Conservation (phyloP, 2,797 vertebrate genomes). For the Periophthalmus magnuspinnatus region DNA sequence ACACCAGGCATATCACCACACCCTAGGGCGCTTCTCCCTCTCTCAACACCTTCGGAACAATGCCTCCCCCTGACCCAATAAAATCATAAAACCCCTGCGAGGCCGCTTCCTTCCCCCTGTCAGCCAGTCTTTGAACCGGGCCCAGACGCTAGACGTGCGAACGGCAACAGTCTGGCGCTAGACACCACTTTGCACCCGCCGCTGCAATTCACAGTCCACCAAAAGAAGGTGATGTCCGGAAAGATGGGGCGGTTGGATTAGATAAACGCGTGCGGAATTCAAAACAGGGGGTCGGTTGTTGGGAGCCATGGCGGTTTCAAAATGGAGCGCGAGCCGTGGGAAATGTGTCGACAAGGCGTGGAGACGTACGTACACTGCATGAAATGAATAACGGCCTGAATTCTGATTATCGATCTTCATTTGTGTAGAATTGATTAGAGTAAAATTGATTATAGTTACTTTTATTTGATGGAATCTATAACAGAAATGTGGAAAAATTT, state of each 20-base stretch:
- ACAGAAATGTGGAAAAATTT: no score
- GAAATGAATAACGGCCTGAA: not conserved
- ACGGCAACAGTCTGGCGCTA: conserved; percentile 73
- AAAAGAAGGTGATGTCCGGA: conserved; percentile 43
- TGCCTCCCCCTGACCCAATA: conserved; percentile 75
- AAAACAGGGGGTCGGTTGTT: conserved; percentile 27
- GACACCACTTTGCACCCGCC: conserved; percentile 64
- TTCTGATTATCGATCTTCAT: no score
- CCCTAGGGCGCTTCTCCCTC: not conserved
- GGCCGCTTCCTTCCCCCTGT: conserved; percentile 51
- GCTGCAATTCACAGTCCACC: conserved; percentile 57
- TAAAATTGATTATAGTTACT: no score
- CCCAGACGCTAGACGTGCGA: conserved; percentile 69
- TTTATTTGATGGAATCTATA: no score
- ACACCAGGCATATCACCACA: conserved; percentile 39
- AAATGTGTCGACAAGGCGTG: conserved; percentile 37
- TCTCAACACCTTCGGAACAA: conserved; percentile 68
- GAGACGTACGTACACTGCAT: conserved; percentile 6
- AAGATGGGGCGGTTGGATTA: conserved; percentile 40
- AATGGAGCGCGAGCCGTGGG: conserved; percentile 60
- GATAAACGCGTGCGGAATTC: conserved; percentile 26
- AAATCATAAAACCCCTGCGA: conserved; percentile 76
- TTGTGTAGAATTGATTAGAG: no score
- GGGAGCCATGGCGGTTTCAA: conserved; percentile 39
- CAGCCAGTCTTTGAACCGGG: conserved; percentile 68